Percentiles rank a stretch among this genome's conserved stretches.
Conservation (phyloP, 1,140 invertebrate genomes). For the Rhopalosiphum padi region DNA sequence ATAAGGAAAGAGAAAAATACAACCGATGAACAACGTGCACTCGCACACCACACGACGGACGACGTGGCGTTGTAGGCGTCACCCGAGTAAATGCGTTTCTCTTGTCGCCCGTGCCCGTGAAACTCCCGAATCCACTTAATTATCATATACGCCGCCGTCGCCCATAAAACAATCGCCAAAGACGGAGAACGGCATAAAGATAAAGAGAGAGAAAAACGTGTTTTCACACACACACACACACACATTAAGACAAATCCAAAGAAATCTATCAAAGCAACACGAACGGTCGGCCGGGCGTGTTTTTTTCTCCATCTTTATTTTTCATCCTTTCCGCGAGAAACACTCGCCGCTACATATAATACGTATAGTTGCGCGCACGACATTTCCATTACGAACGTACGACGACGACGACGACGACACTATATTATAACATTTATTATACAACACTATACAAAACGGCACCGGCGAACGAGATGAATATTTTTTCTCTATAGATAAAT, state of each 20-base stretch:
- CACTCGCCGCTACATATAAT: neutral
- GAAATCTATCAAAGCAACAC: conserved; percentile 50
- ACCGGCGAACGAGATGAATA: neutral
- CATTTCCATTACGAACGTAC: conserved; percentile 8
- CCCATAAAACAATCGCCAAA: conserved; percentile 47
- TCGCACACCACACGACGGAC: neutral
- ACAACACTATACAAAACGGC: neutral
- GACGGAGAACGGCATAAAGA: neutral
- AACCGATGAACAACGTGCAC: neutral
- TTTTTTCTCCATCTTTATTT: neutral
- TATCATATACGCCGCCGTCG: conserved; percentile 31
- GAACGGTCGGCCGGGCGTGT: neutral
- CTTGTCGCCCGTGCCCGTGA: conserved; percentile 38
- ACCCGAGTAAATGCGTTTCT: conserved; percentile 49
- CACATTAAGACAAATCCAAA: conserved; percentile 18
- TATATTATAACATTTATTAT: neutral
- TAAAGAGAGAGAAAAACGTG: conserved; percentile 41
- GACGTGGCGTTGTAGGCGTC: conserved; percentile 40
- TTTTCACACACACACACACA: conserved; percentile 7
- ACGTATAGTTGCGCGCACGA: neutral
- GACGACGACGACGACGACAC: neutral
- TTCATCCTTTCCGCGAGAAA: neutral
- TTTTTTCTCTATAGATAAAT: neutral
- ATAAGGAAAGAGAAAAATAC: neutral
- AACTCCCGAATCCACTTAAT: conserved; percentile 56